These are phyloP conservation scores for Danio rerio DNA, from an alignment of 2,113 vertebrate species.

Conservation along the genomic window GRCz12tu NC_133178.1:61189001-61189500, in stretches of 20 bases:
- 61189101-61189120: neutral
- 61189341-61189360: conserved; percentile 25
- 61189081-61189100: neutral
- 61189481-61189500: neutral
- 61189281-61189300: conserved; percentile 41
- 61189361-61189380: conserved; percentile 39
- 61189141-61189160: neutral
- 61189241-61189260: neutral
- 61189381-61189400: neutral
- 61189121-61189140: neutral
- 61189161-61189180: neutral
- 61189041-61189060: neutral
- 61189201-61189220: neutral
- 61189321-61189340: conserved; percentile 22
- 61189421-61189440: conserved; percentile 13
- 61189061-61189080: neutral
- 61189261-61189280: neutral
- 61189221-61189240: neutral
- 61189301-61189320: conserved; percentile 37
- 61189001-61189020: neutral
- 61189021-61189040: neutral
- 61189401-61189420: conserved; percentile 3
- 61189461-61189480: neutral
- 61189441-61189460: neutral
- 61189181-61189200: neutral